Evolutionary conservation across 2,888 invertebrate genomes (phyloP).

Genomic region (Rhynchonema sp.): DNA sequence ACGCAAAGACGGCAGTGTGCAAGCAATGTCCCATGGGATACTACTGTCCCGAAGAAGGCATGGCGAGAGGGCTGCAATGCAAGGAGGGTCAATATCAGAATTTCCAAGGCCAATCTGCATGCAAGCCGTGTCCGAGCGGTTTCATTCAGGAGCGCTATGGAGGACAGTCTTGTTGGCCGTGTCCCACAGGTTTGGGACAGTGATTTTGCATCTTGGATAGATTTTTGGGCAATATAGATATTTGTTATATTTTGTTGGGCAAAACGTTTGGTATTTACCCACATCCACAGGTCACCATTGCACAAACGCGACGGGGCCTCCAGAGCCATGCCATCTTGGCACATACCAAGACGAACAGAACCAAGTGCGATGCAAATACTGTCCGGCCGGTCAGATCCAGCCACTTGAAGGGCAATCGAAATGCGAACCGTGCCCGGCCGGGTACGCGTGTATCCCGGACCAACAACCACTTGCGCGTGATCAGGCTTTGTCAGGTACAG

Average conservation of each 20-base stretch:
- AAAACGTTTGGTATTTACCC: no score
- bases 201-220: no score
- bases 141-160: no score
- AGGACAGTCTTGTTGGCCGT: no score
- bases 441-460: neutral
- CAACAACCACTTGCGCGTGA: no score
- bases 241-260: no score
- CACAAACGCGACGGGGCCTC: neutral
- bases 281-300: neutral
- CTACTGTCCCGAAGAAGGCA: neutral
- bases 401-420: neutral
- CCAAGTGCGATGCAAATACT: neutral
- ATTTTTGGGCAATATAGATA: no score
- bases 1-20: neutral
- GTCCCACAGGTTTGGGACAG: no score
- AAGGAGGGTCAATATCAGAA: neutral
- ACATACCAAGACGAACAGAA: neutral
- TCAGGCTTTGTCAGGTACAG: no score
- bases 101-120: neutral
- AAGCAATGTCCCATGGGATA: neutral
- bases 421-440: neutral
- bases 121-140: neutral
- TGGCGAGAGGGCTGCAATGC: neutral
- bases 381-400: neutral
- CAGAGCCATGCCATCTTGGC: neutral